phyloP scores from a whole-genome alignment of 1,140 invertebrate species.

The Eubasilissa regina region DNA sequence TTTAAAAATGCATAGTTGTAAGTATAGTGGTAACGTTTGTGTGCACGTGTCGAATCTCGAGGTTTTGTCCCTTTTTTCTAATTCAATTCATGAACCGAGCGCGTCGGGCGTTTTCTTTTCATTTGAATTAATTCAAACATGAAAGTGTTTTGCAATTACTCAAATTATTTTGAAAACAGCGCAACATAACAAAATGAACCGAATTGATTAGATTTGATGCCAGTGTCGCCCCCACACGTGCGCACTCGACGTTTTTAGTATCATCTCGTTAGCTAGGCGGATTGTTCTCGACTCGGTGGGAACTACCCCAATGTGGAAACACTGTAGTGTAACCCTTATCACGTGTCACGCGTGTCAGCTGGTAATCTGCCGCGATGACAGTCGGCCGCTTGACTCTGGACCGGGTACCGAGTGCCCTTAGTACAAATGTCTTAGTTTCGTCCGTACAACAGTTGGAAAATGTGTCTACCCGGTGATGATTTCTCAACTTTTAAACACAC shows the following conservation, averaged over 20 bases:
- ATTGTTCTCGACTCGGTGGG: not conserved
- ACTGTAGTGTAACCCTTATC: not conserved
- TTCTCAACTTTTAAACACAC: not conserved
- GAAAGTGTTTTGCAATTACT: too few relatives aligned
- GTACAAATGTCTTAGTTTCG: too few relatives aligned
- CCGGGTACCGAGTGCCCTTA: too few relatives aligned
- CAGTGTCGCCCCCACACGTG: not conserved
- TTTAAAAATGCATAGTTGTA: too few relatives aligned
- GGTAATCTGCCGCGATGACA: conserved; percentile 1
- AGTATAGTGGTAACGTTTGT: too few relatives aligned
- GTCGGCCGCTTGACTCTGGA: not conserved
- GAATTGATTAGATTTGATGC: not conserved
- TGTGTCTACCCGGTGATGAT: not conserved
- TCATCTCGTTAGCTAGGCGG: not conserved
- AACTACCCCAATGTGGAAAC: not conserved
- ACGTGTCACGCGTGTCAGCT: not conserved
- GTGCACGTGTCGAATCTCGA: too few relatives aligned
- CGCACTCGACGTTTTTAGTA: not conserved
- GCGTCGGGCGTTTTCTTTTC: too few relatives aligned
- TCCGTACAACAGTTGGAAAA: not conserved
- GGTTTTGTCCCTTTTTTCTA: too few relatives aligned
- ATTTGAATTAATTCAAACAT: too few relatives aligned
- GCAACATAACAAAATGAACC: too few relatives aligned
- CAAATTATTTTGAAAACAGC: too few relatives aligned
- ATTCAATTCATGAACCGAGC: too few relatives aligned